Conservation (phyloP, 2,888 invertebrate species). For the Congeria kusceri region DNA sequence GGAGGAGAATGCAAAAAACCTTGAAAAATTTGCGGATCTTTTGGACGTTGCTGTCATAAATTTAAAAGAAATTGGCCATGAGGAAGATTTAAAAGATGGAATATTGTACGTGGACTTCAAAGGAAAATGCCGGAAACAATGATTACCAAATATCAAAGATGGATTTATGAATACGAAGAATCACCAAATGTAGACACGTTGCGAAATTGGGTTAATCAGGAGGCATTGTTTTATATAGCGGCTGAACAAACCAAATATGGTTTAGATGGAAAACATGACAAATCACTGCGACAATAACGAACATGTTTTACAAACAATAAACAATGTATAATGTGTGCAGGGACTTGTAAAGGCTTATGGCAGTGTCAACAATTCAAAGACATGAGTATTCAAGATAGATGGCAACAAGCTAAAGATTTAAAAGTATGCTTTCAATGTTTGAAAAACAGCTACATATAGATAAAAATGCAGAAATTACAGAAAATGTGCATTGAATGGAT, state of each 20-base stretch:
- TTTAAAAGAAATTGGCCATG: conserved; percentile 30
- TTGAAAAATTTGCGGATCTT: conserved; percentile 43
- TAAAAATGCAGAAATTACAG: neutral
- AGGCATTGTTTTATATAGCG: conserved; percentile 34
- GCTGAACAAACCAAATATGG: conserved; percentile 33
- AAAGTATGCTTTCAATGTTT: conserved; percentile 6
- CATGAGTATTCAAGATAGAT: conserved; percentile 1
- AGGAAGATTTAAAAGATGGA: conserved; percentile 30
- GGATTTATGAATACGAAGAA: conserved; percentile 42
- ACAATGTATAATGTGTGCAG: no score
- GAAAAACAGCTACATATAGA: conserved; percentile 3
- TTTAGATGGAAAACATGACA: neutral
- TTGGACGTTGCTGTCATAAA: conserved; percentile 49
- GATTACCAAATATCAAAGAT: conserved; percentile 40
- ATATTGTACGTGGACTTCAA: conserved; percentile 38
- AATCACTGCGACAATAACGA: no score
- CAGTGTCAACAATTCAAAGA: neutral
- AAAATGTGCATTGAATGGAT: neutral
- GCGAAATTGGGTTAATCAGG: conserved; percentile 32
- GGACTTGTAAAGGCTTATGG: neutral
- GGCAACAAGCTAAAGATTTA: neutral
- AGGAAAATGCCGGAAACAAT: conserved; percentile 39
- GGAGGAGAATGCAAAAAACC: conserved; percentile 19
- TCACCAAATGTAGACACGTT: conserved; percentile 32
- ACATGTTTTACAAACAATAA: no score